These are phyloP conservation scores for Argentina silus DNA, from an alignment of 2,797 vertebrate species.

Conservation along the genomic window DNA sequence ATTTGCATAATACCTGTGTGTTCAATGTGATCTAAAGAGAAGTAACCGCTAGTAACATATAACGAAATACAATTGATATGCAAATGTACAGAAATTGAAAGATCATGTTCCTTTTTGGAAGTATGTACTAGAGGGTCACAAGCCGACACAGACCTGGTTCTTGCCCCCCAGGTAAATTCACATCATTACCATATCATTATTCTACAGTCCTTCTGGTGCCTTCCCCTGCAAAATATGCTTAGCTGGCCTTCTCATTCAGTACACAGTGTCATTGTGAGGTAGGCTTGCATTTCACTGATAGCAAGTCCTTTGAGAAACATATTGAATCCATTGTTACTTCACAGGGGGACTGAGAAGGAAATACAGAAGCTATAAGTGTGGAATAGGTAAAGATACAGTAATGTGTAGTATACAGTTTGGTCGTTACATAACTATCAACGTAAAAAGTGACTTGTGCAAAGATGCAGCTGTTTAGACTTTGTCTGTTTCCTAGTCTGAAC, in stretches of 20 bases:
- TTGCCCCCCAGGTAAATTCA: constrained; percentile 1
- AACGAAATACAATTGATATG: background rate
- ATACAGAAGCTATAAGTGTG: too few relatives aligned
- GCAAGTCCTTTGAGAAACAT: background rate
- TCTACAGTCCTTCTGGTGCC: background rate
- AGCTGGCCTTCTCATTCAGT: background rate
- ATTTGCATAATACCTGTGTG: constrained; percentile 1
- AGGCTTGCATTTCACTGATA: constrained; percentile 2
- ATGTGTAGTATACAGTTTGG: too few relatives aligned
- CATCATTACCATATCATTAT: constrained; percentile 24
- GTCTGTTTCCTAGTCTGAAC: too few relatives aligned
- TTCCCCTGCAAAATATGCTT: constrained; percentile 11
- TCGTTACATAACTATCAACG: too few relatives aligned
- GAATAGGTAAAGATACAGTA: too few relatives aligned
- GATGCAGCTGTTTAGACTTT: too few relatives aligned
- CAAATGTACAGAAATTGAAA: background rate
- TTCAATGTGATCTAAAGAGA: background rate
- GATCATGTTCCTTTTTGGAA: constrained; percentile 9
- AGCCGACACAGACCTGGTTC: constrained; percentile 13
- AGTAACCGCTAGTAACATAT: background rate
- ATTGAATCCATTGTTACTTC: constrained; percentile 16
- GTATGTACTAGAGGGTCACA: background rate
- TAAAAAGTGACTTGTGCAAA: too few relatives aligned
- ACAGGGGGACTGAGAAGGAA: background rate
- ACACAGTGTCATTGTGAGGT: background rate